Evolutionary conservation across 2,113 vertebrate genomes (phyloP).

Genomic region (Pelecanus crispus): DNA sequence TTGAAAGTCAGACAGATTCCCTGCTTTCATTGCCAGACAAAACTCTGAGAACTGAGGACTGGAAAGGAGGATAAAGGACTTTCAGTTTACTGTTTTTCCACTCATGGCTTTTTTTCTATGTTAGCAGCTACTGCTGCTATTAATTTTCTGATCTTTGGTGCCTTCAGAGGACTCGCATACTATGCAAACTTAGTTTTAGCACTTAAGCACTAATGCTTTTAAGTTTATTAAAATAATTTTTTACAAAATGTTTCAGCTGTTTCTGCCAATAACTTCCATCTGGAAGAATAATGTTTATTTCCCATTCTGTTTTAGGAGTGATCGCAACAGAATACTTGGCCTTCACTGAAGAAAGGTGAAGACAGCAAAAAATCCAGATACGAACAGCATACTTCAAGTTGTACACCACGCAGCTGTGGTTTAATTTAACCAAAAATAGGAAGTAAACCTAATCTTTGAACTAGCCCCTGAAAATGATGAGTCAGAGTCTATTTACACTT

Average conservation of each 20-base stretch:
- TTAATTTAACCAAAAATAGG: not conserved
- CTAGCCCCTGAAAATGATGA: not conserved
- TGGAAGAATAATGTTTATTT: not conserved
- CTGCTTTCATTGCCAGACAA: slow-evolving; percentile 56
- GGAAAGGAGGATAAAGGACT: slow-evolving; percentile 50
- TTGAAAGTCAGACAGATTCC: slow-evolving; percentile 55
- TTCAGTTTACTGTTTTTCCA: slow-evolving; percentile 51
- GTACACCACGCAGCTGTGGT: not conserved
- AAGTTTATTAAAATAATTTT: not conserved
- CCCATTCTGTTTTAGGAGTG: not conserved
- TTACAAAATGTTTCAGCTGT: not conserved
- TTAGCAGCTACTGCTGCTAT: slow-evolving; percentile 30
- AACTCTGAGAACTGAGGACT: slow-evolving; percentile 44
- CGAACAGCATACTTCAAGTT: not conserved
- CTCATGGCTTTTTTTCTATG: not conserved
- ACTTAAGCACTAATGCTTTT: not conserved
- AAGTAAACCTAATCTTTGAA: not conserved
- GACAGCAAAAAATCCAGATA: not conserved
- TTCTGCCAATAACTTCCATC: not conserved
- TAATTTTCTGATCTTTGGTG: not conserved
- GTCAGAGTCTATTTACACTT: not conserved
- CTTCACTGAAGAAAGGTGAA: not conserved
- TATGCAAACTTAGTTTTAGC: not conserved
- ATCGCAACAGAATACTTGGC: not conserved
- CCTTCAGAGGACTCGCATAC: not conserved